phyloP scores from a whole-genome alignment of 1,140 invertebrate species.

The Vanessa tameamea region DNA sequence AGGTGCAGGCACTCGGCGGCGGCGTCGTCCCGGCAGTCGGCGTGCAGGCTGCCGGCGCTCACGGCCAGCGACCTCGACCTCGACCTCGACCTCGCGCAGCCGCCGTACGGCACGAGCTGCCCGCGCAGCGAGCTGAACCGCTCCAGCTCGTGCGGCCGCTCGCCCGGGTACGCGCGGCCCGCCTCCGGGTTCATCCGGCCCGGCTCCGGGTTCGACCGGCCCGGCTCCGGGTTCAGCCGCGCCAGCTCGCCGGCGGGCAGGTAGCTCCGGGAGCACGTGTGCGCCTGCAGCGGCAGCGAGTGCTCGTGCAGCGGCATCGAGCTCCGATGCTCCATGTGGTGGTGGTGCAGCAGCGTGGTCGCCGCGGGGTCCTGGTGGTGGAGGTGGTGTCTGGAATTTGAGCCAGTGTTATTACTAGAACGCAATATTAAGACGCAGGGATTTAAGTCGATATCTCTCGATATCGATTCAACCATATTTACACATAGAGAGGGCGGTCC shows the following conservation, averaged over 20 bases:
- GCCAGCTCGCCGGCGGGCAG: conserved; percentile 41
- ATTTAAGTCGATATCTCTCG: no score
- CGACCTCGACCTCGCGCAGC: conserved; percentile 61
- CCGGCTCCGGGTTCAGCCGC: conserved; percentile 52
- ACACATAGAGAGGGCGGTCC: no score
- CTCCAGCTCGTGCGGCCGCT: conserved; percentile 57
- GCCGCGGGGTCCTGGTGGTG: conserved; percentile 73
- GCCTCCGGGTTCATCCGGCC: conserved; percentile 53
- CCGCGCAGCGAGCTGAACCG: conserved; percentile 69
- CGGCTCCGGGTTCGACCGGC: conserved; percentile 50
- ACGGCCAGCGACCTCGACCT: conserved; percentile 64
- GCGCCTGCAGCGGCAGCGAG: conserved; percentile 42
- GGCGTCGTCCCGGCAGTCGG: conserved; percentile 59
- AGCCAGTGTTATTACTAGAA: no score
- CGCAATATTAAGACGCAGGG: no score
- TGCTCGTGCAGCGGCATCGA: conserved; percentile 56
- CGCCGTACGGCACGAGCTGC: conserved; percentile 65
- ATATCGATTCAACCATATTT: no score
- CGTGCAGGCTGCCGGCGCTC: no score
- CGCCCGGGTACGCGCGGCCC: conserved; percentile 45
- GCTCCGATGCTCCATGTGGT: conserved; percentile 68
- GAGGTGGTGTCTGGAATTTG: conserved; percentile 63
- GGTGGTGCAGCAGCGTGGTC: conserved; percentile 68
- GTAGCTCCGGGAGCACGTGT: conserved; percentile 62
- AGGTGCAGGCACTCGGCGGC: conserved; percentile 69